Evolutionary conservation across 2,797 vertebrate species (phyloP).

Genomic region (Silurus aristotelis): DNA sequence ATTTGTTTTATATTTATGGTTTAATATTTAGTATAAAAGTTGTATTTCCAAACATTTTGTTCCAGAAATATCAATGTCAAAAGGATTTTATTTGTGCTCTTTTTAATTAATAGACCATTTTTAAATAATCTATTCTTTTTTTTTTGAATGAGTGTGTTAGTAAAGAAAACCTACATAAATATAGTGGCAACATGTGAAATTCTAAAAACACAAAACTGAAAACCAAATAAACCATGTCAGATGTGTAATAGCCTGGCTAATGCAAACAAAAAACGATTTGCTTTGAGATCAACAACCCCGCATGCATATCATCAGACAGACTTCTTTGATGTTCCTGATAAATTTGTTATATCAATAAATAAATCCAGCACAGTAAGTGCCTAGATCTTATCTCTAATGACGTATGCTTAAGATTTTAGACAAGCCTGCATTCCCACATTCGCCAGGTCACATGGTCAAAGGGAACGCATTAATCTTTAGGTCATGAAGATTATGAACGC

Average conservation of each 20-base stretch:
- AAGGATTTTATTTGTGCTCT: neutral
- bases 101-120: no score
- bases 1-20: neutral
- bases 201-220: neutral
- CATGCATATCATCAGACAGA: neutral
- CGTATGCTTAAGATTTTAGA: neutral
- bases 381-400: neutral
- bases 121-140: no score
- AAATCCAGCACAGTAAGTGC: neutral
- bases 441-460: slow-evolving; percentile 4
- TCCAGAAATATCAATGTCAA: neutral
- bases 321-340: neutral
- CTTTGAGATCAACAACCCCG: neutral
- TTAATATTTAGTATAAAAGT: no score
- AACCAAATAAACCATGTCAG: neutral
- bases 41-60: neutral
- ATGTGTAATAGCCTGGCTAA: neutral
- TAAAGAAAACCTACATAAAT: neutral
- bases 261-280: neutral
- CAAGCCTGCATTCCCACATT: slow-evolving; percentile 27
- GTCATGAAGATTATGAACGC: no score
- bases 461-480: neutral
- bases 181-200: neutral
- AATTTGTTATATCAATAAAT: slow-evolving; percentile 3
- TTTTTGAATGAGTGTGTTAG: neutral